Conservation (phyloP, 2,113 vertebrate genomes). For the Ciconia stormi region DNA sequence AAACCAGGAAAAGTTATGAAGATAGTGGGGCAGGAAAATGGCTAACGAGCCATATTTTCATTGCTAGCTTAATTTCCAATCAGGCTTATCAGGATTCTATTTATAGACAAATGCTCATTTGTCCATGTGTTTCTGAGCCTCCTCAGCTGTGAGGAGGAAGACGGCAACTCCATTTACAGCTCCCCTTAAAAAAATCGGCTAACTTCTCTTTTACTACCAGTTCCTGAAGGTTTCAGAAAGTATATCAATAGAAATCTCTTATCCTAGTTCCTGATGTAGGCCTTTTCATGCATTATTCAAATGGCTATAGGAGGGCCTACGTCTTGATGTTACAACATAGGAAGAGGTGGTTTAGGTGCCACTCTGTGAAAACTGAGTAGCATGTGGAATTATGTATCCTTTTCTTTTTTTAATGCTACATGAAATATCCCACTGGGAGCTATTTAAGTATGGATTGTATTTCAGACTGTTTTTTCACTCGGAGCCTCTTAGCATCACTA, state of each 20-base stretch:
- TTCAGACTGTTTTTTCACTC: not conserved
- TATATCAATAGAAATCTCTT: not conserved
- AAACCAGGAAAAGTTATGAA: not conserved
- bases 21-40: not conserved
- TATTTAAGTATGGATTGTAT: not conserved
- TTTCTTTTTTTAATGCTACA: not conserved
- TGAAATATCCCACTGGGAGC: not conserved
- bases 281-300: not conserved
- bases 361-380: not conserved
- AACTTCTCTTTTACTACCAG: not conserved
- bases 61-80: not conserved
- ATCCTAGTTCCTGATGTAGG: not conserved
- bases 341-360: not conserved
- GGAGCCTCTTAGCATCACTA: not conserved
- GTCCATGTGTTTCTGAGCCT: not conserved
- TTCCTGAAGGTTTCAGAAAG: not conserved
- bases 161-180: not conserved
- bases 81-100: not conserved
- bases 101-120: not conserved
- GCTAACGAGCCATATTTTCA: not conserved
- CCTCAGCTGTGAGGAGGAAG: not conserved
- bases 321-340: not conserved
- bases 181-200: not conserved
- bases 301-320: not conserved
- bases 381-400: not conserved